Evolutionary conservation across 2,113 vertebrate species (phyloP), one percentile per base, ranked within the genome.

Genomic region (Rhea americana): DNA sequence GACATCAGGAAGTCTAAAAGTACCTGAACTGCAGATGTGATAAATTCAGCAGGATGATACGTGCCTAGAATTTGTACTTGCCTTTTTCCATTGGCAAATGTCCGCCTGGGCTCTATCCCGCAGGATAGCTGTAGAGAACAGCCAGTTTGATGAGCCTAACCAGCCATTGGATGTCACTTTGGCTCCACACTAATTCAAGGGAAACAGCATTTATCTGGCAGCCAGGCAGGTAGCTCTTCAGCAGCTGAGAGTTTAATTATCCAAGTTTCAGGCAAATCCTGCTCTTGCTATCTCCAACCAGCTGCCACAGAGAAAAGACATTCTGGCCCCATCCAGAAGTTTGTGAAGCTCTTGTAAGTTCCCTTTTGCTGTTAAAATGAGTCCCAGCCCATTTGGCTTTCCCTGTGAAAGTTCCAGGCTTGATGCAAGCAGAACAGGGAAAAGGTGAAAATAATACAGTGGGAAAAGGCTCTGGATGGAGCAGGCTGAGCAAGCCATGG

Each of bases 121-220:
- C 3, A 70, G 91, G 91, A 95, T 39, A 95, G 77, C 84, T 92
- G 80, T 92, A 86, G 76, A 95, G 89, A 96, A 96, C 93, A 95
- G 96, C 92, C 90, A 92, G 91, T 95, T 90, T 96, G 96, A 96
- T 96, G 93, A 96, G 88, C 93, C 90, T 96, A 96, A 96, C 92
- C 95, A 96, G 91, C 96, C 95, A 96, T 95, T 95, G 94, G 94
- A 96, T 96, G 95, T 94, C 96, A 97, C 95, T 97, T 96, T 96
- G 94, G 92, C 95, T 96, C 91, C 94, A 96, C 93, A 95, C 85
- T 92, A 96, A 97, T 95, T 94, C 95, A 96, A 92, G 92, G 91
- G 91, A 97, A 93, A 92, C 93, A 96, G 94, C 95, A 95, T 96
- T 97, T 96, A 92, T 96, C 89, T 93, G 95, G 93, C 95, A 96